phyloP scores from a whole-genome alignment of 2,113 vertebrate species.

The Coregonus clupeaformis region DNA sequence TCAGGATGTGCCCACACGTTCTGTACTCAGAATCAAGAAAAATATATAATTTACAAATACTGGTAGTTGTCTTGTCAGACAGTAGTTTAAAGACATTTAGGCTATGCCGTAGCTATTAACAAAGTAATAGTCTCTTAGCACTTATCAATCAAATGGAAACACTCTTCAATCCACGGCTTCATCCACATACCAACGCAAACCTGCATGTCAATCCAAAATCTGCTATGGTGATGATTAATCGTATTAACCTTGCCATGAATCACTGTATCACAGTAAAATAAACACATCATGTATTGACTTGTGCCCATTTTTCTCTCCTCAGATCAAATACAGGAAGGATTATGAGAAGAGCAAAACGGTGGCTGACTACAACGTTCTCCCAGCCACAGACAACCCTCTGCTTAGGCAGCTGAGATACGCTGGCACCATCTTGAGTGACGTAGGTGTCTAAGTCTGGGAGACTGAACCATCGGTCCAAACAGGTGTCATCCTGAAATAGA shows the following conservation, averaged over 20 bases:
- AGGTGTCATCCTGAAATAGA: neutral
- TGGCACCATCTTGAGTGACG: slow-evolving; percentile 87
- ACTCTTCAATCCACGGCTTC: too few species aligned
- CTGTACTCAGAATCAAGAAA: too few species aligned
- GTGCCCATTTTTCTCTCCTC: slow-evolving; percentile 31
- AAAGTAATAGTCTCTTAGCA: too few species aligned
- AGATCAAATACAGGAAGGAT: slow-evolving; percentile 93
- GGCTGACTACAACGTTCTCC: slow-evolving; percentile 91
- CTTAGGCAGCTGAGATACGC: slow-evolving; percentile 86
- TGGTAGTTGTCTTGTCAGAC: too few species aligned
- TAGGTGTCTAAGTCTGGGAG: slow-evolving; percentile 65
- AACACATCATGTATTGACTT: neutral
- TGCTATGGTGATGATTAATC: too few species aligned
- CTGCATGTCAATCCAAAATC: too few species aligned
- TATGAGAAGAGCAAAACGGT: slow-evolving; percentile 88
- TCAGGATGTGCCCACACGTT: too few species aligned
- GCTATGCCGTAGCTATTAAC: too few species aligned
- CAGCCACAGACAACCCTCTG: slow-evolving; percentile 92
- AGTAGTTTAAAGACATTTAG: too few species aligned
- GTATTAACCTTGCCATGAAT: neutral
- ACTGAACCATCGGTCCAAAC: neutral
- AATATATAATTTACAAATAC: too few species aligned
- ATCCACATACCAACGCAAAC: too few species aligned
- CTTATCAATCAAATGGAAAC: too few species aligned
- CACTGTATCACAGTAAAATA: neutral